A percentile compares a stretch with the other conserved stretches of the same genome.
phyloP scores from a whole-genome alignment of 92 coral and sea anemone genomes.

The Actinernus sp. region DNA sequence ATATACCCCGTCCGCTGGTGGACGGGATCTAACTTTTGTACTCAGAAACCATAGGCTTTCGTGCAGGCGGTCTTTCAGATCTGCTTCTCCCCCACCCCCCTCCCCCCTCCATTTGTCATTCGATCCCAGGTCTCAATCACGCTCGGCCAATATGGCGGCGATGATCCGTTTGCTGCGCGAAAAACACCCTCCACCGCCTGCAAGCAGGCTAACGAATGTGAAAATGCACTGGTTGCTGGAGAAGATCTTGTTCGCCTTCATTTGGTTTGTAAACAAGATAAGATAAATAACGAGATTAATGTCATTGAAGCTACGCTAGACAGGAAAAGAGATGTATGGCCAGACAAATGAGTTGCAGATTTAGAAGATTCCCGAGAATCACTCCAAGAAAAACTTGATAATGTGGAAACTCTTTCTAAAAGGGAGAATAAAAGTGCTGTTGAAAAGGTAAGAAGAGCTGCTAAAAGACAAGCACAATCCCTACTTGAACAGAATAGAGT shows the following conservation, averaged over 20 bases:
- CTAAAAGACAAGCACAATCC: slow-evolving; percentile 50
- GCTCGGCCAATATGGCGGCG: too few species aligned
- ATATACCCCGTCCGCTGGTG: too few species aligned
- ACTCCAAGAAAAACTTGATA: slow-evolving; percentile 36
- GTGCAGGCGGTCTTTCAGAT: too few species aligned
- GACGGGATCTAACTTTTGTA: too few species aligned
- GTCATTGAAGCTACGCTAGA: slow-evolving; percentile 27
- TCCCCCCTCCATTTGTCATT: too few species aligned
- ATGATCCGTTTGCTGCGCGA: too few species aligned
- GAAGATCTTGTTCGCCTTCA: slow-evolving; percentile 38
- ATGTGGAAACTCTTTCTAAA: slow-evolving; percentile 14
- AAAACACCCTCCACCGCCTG: too few species aligned
- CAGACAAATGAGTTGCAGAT: slow-evolving; percentile 44
- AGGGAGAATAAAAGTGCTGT: slow-evolving; percentile 35
- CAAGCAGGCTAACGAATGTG: slow-evolving; percentile 39
- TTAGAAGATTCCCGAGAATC: slow-evolving; percentile 45
- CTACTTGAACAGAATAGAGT: slow-evolving; percentile 41
- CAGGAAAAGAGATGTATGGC: slow-evolving; percentile 45
- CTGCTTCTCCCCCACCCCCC: too few species aligned
- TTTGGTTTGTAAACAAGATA: slow-evolving; percentile 32
- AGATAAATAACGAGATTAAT: slow-evolving; percentile 10
- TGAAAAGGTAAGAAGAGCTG: slow-evolving; percentile 45
- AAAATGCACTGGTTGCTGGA: slow-evolving; percentile 39
- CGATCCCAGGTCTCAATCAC: too few species aligned
- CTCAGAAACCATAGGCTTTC: too few species aligned